phyloP scores from a whole-genome alignment of 2,113 vertebrate genomes.

The Forbesichthys papilliferus region DNA sequence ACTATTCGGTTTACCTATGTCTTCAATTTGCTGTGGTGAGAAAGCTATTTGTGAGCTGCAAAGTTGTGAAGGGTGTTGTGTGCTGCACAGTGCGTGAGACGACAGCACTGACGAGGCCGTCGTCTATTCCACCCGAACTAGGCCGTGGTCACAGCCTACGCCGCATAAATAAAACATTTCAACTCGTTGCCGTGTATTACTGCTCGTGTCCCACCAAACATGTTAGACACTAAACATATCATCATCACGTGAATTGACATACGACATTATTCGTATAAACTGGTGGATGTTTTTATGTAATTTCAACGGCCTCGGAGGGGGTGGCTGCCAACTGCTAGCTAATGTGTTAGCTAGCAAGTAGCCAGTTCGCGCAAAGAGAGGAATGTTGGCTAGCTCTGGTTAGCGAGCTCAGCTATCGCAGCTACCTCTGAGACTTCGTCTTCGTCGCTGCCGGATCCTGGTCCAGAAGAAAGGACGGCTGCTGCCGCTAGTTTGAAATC shows the following conservation, averaged over 20 bases:
- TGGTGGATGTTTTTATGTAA: conserved; percentile 53
- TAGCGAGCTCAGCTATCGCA: conserved; percentile 64
- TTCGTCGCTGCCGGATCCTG: conserved; percentile 93
- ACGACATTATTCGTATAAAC: conserved; percentile 15
- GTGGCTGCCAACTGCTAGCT: conserved; percentile 70
- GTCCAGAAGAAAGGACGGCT: conserved; percentile 88
- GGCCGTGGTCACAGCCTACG: conserved; percentile 75
- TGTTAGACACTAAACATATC: conserved; percentile 16
- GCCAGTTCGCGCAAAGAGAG: conserved; percentile 57
- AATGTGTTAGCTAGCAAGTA: conserved; percentile 55
- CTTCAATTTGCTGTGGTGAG: conserved; percentile 44
- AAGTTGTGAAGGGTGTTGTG: conserved; percentile 68
- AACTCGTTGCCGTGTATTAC: conserved; percentile 42
- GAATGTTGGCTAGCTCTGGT: conserved; percentile 67
- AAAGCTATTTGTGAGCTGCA: conserved; percentile 44
- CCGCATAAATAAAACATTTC: conserved; percentile 76
- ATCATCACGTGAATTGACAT: conserved; percentile 1
- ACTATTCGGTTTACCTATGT: conserved; percentile 24
- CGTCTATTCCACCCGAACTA: conserved; percentile 73
- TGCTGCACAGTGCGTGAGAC: conserved; percentile 36
- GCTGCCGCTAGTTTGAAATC: conserved; percentile 92
- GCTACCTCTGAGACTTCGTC: conserved; percentile 96
- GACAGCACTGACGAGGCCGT: conserved; percentile 71
- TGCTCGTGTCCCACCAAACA: conserved; percentile 36
- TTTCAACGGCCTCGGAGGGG: conserved; percentile 70